phyloP scores from a whole-genome alignment of 2,888 invertebrate genomes.

The Heliconius aoede region DNA sequence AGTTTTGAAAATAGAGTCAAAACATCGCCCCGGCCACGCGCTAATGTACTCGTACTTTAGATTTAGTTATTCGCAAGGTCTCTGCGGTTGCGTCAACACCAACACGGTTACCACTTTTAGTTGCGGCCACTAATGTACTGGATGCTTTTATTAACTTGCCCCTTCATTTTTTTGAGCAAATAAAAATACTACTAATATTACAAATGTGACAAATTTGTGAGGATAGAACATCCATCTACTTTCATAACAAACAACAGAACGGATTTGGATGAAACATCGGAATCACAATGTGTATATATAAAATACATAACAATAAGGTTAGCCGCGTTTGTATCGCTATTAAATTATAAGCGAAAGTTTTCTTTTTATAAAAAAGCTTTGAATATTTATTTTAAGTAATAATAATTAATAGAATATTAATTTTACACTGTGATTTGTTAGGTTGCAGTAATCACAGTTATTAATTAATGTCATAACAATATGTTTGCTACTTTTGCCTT shows the following conservation, averaged over 20 bases:
- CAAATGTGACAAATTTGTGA: no score
- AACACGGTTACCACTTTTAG: constrained; percentile 51
- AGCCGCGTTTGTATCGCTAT: no score
- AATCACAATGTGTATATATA: no score
- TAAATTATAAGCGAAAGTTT: no score
- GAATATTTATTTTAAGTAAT: no score
- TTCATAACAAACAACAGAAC: no score
- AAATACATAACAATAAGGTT: no score
- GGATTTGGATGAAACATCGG: no score
- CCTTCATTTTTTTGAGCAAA: background rate
- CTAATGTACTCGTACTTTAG: constrained; percentile 75
- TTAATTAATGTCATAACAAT: background rate
- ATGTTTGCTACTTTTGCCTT: background rate
- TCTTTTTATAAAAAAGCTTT: background rate
- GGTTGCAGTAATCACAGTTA: background rate
- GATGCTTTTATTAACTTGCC: constrained; percentile 32
- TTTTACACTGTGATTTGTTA: background rate
- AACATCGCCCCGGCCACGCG: constrained; percentile 63
- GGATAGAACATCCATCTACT: no score
- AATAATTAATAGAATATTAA: no score
- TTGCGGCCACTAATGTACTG: constrained; percentile 37
- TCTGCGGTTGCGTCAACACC: constrained; percentile 56
- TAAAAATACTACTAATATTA: background rate
- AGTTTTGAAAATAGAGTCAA: constrained; percentile 66
- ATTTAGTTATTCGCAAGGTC: constrained; percentile 63